Base-by-base conservation (phyloP, 2,888 invertebrate genomes). In the Tachina lurida region DNA sequence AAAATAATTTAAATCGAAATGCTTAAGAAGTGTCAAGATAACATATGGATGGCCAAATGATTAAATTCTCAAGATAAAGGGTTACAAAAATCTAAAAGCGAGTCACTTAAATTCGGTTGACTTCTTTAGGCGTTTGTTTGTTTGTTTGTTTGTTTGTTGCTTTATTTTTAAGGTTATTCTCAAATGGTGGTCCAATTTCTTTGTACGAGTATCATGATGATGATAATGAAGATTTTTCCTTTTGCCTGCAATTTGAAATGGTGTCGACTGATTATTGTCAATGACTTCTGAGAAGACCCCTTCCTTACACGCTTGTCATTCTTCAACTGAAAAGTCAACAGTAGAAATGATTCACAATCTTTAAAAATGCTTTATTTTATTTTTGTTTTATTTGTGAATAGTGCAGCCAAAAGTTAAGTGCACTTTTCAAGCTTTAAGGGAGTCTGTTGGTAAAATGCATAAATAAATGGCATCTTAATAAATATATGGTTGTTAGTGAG, bases 241-340 rank as follows among this genome's bases (percentile, higher is more conserved):
- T 71, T 22, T 19, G 63, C 10, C 65, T 85, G 49, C 73, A 67
- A 73, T 79, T 83, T 71, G 75, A 83, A 86, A 86, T 83, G 83
- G 79, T 80, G 83, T 79, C 82, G 82, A 86, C 83, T 76, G 86
- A 83, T 86, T 86, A 82, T 82, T 85, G 85, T 82, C 85, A 85
- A 85, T 82, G 82, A 79, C 86, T 86, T 86, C 79, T 83, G 67
- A 80, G 86, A 86, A 83, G 76, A 62, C 41, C 73, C 56, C 56
- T 47, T 62, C 58, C 76, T n/a, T n/a, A n/a, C n/a, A 41, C 56
- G 78, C 74, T 71, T 84, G 77, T 82, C 82, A 85, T 70, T 74
- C 65, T 54, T 54, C 15, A 41, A 56, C 22, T 43, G 52, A 68
- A 80, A 80, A 76, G 67, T 77, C 77, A 77, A 75, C 75, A 62